phyloP scores from a whole-genome alignment of 2,888 invertebrate species.

The Machimus atricapillus region DNA sequence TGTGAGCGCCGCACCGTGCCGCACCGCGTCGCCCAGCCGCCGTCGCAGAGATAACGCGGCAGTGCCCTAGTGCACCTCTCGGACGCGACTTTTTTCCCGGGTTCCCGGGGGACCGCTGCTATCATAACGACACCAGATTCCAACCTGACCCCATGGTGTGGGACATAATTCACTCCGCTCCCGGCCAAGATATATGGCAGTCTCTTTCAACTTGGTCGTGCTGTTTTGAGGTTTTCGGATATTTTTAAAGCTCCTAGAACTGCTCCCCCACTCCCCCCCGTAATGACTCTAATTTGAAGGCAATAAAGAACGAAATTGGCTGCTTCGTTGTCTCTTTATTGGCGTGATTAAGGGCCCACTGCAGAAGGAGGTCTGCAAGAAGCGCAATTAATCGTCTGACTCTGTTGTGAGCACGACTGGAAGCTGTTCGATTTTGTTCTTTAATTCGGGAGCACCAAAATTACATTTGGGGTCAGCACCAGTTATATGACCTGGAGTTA shows the following conservation, averaged over 20 bases:
- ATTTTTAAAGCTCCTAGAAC: slow-evolving; percentile 13
- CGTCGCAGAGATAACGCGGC: neutral
- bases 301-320: slow-evolving; percentile 10
- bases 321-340: neutral
- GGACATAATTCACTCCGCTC: slow-evolving; percentile 8
- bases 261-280: neutral
- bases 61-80: slow-evolving; percentile 5
- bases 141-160: slow-evolving; percentile 30
- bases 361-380: neutral
- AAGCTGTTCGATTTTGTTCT: neutral
- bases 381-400: neutral
- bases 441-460: neutral
- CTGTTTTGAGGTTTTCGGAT: slow-evolving; percentile 4
- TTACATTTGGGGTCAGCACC: neutral
- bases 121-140: slow-evolving; percentile 29
- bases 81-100: neutral
- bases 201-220: neutral
- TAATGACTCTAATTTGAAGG: slow-evolving; percentile 13
- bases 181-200: slow-evolving; percentile 24
- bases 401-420: neutral
- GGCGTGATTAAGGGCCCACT: neutral
- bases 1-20: neutral
- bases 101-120: neutral
- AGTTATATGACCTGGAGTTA: neutral
- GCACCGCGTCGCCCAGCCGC: neutral